These are phyloP conservation scores for Sarotherodon lohbergeri DNA, from an alignment of 2,113 vertebrate species.

Conservation along the genomic window DNA sequence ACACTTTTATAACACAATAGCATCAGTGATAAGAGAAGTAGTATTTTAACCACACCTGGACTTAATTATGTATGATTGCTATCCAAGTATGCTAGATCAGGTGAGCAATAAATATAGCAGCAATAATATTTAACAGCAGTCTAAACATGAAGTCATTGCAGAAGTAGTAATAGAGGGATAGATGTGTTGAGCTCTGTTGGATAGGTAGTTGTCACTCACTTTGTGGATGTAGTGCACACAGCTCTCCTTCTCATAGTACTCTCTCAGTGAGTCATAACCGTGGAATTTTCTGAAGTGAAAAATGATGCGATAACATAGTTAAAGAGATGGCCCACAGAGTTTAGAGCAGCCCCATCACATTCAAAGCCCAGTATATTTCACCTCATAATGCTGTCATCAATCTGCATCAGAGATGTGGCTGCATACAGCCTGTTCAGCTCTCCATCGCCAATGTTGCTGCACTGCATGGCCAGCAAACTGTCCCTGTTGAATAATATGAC, in stretches of 20 bases:
- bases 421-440: conserved; percentile 81
- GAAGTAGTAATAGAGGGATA: not conserved
- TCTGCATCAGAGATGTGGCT: conserved; percentile 90
- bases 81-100: not conserved
- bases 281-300: conserved; percentile 82
- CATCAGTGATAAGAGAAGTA: not conserved
- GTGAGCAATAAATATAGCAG: not conserved
- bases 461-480: conserved; percentile 55
- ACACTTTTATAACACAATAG: not conserved
- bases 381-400: conserved; percentile 91
- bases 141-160: not conserved
- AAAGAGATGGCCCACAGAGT: not conserved
- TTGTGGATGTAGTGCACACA: conserved; percentile 85
- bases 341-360: not conserved
- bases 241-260: conserved; percentile 91
- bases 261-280: conserved; percentile 81
- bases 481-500: conserved; percentile 63
- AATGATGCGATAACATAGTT: not conserved
- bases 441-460: conserved; percentile 55
- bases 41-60: not conserved
- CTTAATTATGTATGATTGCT: not conserved
- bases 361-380: conserved; percentile 30
- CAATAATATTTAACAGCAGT: not conserved
- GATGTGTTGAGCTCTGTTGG: not conserved
- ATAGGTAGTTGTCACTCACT: conserved; percentile 63